Percentiles rank a stretch among this genome's conserved stretches.
These are phyloP conservation scores for Dromiciops gliroides DNA, from an alignment of 2,113 vertebrate species.

Conservation along the genomic window DNA sequence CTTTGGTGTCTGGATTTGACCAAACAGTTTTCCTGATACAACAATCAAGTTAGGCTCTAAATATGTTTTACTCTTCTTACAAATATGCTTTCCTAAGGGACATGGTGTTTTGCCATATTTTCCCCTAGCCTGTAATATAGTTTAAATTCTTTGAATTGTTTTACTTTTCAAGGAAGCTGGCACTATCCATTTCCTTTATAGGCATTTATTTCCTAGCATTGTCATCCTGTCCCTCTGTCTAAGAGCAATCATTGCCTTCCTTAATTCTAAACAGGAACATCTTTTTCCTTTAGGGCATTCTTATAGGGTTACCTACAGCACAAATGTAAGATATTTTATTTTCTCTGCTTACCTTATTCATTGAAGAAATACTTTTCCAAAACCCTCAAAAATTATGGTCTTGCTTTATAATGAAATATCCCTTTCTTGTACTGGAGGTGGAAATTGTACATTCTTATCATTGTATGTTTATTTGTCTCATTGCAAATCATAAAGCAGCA, in stretches of 20 bases:
- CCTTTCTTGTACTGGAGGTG: not conserved
- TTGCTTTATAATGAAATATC: not conserved
- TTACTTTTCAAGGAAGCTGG: not conserved
- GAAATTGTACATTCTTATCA: not conserved
- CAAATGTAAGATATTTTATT: not conserved
- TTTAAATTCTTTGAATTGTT: not conserved
- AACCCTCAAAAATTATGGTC: not conserved
- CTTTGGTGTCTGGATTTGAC: not conserved
- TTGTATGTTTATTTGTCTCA: not conserved
- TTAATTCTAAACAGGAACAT: not conserved
- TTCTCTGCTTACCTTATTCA: not conserved
- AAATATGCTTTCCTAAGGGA: not conserved
- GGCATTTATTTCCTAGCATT: not conserved
- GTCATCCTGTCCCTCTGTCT: not conserved
- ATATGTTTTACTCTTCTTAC: not conserved
- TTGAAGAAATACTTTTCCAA: not conserved
- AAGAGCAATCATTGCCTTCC: not conserved
- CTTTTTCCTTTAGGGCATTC: not conserved
- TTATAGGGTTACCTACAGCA: not conserved
- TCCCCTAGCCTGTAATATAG: not conserved
- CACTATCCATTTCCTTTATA: not conserved
- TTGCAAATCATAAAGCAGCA: not conserved
- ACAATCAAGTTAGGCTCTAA: not conserved
- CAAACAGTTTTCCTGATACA: not conserved
- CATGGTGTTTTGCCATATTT: not conserved